These are phyloP conservation scores for Euclidia mi DNA, from an alignment of 2,888 invertebrate genomes.

Conservation along the genomic window DNA sequence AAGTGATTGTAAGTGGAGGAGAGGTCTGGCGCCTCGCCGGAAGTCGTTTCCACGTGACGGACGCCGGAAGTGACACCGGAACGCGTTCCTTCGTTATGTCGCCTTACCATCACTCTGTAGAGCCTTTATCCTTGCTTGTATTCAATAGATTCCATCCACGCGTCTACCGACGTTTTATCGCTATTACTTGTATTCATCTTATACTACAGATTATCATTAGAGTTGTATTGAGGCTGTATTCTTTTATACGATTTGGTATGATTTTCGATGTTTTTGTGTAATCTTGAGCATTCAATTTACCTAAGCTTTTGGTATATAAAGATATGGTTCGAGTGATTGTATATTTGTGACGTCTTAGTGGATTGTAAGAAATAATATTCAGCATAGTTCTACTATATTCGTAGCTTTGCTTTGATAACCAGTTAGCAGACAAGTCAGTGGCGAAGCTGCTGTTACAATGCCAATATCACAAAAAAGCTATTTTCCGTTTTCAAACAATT, in stretches of 20 bases:
- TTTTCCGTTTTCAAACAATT: no score
- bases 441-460: no score
- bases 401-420: no score
- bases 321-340: no score
- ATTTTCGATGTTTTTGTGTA: no score
- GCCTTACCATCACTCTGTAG: conserved; percentile 68
- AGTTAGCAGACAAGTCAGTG: no score
- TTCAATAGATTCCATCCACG: conserved; percentile 54
- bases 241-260: neutral
- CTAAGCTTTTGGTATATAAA: no score
- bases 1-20: conserved; percentile 88
- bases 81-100: conserved; percentile 85
- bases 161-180: conserved; percentile 32
- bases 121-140: conserved; percentile 66
- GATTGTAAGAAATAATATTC: no score
- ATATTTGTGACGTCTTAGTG: no score
- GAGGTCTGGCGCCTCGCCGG: conserved; percentile 85
- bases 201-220: conserved; percentile 7
- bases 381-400: no score
- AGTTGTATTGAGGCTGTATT: conserved; percentile 2
- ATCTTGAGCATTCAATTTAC: no score
- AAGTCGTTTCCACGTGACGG: conserved; percentile 88
- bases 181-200: conserved; percentile 40
- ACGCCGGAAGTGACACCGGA: conserved; percentile 87
- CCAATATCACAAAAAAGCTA: no score